Percentiles rank a stretch among this genome's conserved stretches.
phyloP scores from a whole-genome alignment of 2,888 invertebrate species.

The Latrodectus hesperus region DNA sequence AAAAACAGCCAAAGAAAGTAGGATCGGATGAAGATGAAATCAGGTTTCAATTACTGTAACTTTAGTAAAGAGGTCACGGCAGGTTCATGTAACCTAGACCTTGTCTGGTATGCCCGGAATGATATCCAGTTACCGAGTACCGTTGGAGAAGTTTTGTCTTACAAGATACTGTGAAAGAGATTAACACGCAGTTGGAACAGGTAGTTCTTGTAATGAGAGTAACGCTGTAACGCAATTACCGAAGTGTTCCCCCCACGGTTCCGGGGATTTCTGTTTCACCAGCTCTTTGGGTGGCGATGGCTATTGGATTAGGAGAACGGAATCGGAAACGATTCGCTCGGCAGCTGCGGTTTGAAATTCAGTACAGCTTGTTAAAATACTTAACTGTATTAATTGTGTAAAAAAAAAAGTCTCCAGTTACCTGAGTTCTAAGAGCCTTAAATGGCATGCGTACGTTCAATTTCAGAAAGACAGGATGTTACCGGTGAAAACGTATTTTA shows the following conservation, averaged over 20 bases:
- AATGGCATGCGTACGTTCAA: constrained; percentile 14
- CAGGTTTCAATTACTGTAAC: constrained; percentile 53
- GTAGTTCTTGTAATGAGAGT: constrained; percentile 60
- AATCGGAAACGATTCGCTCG: constrained; percentile 29
- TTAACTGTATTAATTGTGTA: constrained; percentile 10
- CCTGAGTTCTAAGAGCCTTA: constrained; percentile 5
- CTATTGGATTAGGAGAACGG: constrained; percentile 35
- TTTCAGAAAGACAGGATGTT: background rate
- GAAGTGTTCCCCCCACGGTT: background rate
- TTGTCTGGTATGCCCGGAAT: constrained; percentile 62
- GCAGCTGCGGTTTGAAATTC: constrained; percentile 48
- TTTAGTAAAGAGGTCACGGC: constrained; percentile 55
- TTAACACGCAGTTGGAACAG: constrained; percentile 54
- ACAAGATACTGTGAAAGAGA: constrained; percentile 54
- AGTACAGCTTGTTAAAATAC: constrained; percentile 24
- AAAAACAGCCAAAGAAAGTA: too few relatives aligned
- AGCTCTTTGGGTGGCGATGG: constrained; percentile 56
- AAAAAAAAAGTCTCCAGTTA: constrained; percentile 13
- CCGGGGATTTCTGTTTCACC: constrained; percentile 14
- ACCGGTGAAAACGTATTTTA: background rate
- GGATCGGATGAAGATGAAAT: background rate
- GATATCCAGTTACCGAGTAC: constrained; percentile 18
- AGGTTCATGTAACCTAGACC: constrained; percentile 58
- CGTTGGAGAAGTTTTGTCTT: constrained; percentile 62
- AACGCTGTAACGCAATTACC: constrained; percentile 54